These are phyloP conservation scores for Mesoligia furuncula DNA, from an alignment of 2,888 invertebrate genomes.

Conservation along the genomic window DNA sequence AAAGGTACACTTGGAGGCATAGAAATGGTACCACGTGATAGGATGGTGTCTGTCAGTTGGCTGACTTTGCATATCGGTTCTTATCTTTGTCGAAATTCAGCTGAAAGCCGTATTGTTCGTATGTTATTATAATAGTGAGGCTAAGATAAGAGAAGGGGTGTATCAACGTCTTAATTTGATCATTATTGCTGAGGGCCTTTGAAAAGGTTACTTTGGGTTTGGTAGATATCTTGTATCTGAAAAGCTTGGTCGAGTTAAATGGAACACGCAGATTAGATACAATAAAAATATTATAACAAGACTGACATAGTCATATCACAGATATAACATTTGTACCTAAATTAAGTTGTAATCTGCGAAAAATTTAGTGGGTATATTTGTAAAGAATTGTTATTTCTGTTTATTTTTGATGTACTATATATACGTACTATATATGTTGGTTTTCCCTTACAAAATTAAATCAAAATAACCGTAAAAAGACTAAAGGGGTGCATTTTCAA, in stretches of 20 bases:
- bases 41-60: constrained; percentile 55
- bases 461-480: no score
- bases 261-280: not conserved
- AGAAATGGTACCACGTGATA: constrained; percentile 42
- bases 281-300: not conserved
- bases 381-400: no score
- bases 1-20: constrained; percentile 24
- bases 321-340: no score
- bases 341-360: no score
- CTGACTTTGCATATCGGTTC: constrained; percentile 54
- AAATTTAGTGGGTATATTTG: no score
- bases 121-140: constrained; percentile 58
- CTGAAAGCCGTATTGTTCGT: constrained; percentile 44
- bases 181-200: constrained; percentile 31
- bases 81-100: constrained; percentile 62
- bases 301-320: not conserved
- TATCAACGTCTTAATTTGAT: constrained; percentile 46
- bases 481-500: no score
- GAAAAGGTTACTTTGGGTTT: constrained; percentile 26
- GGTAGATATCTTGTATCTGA: constrained; percentile 5
- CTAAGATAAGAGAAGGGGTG: constrained; percentile 54
- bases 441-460: no score
- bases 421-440: no score
- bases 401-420: no score
- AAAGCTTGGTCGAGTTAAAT: not conserved